Conservation (phyloP, 2,888 invertebrate species). For the Drosophila anomelani region DNA sequence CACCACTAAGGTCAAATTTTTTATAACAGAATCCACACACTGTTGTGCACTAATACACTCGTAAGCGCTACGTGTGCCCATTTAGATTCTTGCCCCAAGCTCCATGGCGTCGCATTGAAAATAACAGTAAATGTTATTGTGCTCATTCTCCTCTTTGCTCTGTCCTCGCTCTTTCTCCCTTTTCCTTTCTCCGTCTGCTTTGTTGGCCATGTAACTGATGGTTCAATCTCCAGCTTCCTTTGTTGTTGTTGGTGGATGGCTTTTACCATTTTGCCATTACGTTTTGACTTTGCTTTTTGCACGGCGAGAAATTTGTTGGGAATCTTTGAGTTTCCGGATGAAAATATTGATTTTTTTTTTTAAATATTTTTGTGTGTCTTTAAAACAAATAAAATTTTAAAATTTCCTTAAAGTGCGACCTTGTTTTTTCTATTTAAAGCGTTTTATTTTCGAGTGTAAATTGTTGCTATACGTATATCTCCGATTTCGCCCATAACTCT, state of each 20-base stretch:
- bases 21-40: constrained; percentile 39
- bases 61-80: constrained; percentile 33
- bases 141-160: constrained; percentile 38
- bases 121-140: constrained; percentile 56
- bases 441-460: constrained; percentile 5
- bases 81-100: constrained; percentile 41
- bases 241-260: constrained; percentile 23
- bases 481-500: constrained; percentile 36
- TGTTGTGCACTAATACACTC: constrained; percentile 9
- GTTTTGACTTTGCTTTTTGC: constrained; percentile 34
- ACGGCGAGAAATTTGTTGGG: neutral
- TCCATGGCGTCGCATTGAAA: constrained; percentile 45
- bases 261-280: constrained; percentile 36
- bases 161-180: constrained; percentile 10
- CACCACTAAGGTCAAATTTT: constrained; percentile 54
- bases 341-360: neutral
- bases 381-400: neutral
- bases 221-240: constrained; percentile 27
- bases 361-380: neutral
- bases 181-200: constrained; percentile 8
- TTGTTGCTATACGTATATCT: constrained; percentile 5
- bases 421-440: neutral
- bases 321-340: neutral
- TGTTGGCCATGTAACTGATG: constrained; percentile 46
- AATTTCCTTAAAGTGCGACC: neutral